These are phyloP conservation scores for Blastomussa wellsi DNA, from an alignment of 92 coral and sea anemone genomes.

Conservation along the genomic window DNA sequence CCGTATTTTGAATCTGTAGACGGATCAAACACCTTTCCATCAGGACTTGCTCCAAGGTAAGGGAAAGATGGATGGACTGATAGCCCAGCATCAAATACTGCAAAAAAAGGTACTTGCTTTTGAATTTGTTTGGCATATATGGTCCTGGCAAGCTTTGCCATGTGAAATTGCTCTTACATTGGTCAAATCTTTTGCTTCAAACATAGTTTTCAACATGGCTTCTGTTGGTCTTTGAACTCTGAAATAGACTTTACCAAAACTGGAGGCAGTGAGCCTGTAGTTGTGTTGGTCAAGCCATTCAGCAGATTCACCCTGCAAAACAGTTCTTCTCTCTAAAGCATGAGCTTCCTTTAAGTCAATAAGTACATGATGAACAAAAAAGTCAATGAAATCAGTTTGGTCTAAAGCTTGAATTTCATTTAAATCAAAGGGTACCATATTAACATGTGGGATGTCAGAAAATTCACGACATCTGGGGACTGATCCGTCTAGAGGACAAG, in stretches of 20 bases:
- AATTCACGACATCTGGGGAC: conserved; percentile 5
- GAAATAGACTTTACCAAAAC: conserved; percentile 55
- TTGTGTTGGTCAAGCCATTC: conserved; percentile 56
- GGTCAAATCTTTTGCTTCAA: conserved; percentile 52
- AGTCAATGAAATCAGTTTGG: not conserved
- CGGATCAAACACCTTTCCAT: conserved; percentile 70
- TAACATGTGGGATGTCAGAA: conserved; percentile 15
- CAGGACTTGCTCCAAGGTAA: conserved; percentile 67
- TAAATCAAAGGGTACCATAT: conserved; percentile 15
- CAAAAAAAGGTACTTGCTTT: conserved; percentile 44
- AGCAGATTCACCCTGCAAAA: conserved; percentile 47
- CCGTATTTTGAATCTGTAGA: conserved; percentile 55
- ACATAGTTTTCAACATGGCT: conserved; percentile 44
- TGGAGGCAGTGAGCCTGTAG: conserved; percentile 57
- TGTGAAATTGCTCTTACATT: conserved; percentile 52
- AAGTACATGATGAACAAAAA: conserved; percentile 10
- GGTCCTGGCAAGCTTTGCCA: conserved; percentile 54
- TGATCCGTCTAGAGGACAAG: too few relatives aligned
- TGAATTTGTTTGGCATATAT: conserved; percentile 62
- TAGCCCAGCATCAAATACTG: conserved; percentile 55
- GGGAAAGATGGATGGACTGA: conserved; percentile 55
- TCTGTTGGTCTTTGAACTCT: conserved; percentile 49
- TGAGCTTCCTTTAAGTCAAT: conserved; percentile 39
- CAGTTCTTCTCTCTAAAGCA: conserved; percentile 43
- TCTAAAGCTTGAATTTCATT: not conserved